These are phyloP conservation scores for Clitarchus hookeri DNA, from an alignment of 2,888 invertebrate species.

Conservation along the genomic window DNA sequence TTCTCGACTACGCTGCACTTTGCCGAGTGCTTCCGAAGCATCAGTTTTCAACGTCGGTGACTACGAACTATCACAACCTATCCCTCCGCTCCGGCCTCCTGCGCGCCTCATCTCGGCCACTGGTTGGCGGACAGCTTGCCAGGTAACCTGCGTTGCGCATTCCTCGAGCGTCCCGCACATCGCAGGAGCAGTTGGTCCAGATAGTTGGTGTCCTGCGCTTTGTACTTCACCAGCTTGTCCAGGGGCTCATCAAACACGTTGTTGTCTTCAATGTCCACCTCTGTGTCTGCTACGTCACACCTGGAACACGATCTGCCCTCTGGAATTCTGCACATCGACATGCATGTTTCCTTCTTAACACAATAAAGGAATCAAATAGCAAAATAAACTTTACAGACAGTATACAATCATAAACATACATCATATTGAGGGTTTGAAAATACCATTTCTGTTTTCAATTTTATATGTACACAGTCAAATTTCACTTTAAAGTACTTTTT, in stretches of 20 bases:
- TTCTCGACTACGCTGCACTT: neutral
- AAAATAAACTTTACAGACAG: no score
- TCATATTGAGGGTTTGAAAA: neutral
- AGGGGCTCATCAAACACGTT: neutral
- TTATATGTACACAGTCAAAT: no score
- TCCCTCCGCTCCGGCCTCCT: neutral
- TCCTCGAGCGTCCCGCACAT: neutral
- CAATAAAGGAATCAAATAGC: neutral
- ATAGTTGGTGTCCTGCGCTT: neutral
- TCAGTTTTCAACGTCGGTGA: neutral
- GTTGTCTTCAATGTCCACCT: neutral
- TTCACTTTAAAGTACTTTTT: no score
- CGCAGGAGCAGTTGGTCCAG: neutral
- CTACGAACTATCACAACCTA: neutral
- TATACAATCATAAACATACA: no score
- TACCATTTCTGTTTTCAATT: neutral
- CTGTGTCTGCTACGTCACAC: neutral
- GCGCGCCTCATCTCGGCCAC: neutral
- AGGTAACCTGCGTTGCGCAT: neutral
- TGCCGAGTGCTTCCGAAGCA: neutral
- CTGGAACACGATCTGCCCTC: neutral
- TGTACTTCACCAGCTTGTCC: conserved; percentile 10
- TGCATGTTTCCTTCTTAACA: neutral
- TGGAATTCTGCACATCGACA: neutral
- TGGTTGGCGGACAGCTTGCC: neutral